Percentiles rank a stretch among this genome's conserved stretches.
phyloP scores from a whole-genome alignment of 2,797 vertebrate genomes.

The Rhinoraja longicauda region DNA sequence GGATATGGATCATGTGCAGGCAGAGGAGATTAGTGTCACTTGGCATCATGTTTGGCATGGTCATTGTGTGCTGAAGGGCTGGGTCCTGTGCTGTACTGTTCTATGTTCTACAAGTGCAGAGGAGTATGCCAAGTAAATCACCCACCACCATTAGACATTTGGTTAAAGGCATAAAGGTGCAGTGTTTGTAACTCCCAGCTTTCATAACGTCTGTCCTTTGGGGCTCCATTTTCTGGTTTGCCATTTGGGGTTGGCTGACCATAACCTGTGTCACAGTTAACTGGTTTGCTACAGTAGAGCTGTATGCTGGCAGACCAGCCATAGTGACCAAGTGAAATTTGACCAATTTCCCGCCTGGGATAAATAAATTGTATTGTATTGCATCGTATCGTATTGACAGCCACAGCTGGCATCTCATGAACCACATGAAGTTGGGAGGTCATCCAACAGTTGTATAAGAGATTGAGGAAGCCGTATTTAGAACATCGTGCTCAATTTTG shows the following conservation, averaged over 20 bases:
- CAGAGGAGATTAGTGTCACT: too few relatives aligned
- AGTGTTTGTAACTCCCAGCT: background rate
- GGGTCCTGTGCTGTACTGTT: too few relatives aligned
- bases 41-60: too few relatives aligned
- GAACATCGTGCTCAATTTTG: too few relatives aligned
- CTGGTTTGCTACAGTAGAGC: slow-evolving; percentile 63
- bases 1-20: too few relatives aligned
- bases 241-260: slow-evolving; percentile 57
- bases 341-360: too few relatives aligned
- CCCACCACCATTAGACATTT: background rate
- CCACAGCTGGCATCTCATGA: slow-evolving; percentile 86
- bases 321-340: slow-evolving; percentile 50
- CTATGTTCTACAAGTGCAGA: too few relatives aligned
- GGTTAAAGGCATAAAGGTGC: background rate
- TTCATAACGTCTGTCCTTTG: slow-evolving; percentile 78
- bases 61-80: too few relatives aligned
- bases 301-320: slow-evolving; percentile 65
- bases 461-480: too few relatives aligned
- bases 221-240: slow-evolving; percentile 80
- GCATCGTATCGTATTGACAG: slow-evolving; percentile 50
- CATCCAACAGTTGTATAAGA: too few relatives aligned
- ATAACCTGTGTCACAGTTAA: slow-evolving; percentile 66
- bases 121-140: too few relatives aligned
- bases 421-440: slow-evolving; percentile 64
- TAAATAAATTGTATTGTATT: too few relatives aligned